Evolutionary conservation across 2,797 vertebrate genomes (phyloP).

Genomic region (Vespertilio murinus): DNA sequence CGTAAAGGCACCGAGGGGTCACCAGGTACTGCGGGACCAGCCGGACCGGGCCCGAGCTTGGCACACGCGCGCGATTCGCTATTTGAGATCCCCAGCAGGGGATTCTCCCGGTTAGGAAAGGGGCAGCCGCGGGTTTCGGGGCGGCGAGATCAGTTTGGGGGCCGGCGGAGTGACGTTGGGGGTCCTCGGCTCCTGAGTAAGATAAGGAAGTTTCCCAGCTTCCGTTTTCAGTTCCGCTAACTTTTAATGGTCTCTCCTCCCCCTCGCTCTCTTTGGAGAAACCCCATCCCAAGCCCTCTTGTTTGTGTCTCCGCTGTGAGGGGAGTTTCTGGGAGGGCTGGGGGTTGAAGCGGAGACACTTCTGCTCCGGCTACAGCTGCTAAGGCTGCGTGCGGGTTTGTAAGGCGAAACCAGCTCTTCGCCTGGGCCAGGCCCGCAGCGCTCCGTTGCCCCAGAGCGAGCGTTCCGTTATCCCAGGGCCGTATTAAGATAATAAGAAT

Average conservation of each 20-base stretch:
- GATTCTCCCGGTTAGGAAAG: not conserved
- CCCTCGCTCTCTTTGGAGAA: not conserved
- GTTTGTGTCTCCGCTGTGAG: not conserved
- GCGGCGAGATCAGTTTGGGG: not conserved
- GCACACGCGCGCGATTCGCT: not conserved
- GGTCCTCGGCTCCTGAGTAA: not conserved
- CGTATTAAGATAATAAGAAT: not conserved
- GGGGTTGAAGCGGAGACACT: not conserved
- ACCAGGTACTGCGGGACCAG: conserved; percentile 71
- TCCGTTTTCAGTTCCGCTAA: conserved; percentile 63
- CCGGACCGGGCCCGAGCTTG: not conserved
- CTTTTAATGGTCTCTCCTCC: conserved; percentile 66
- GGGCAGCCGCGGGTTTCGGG: not conserved
- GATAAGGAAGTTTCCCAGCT: conserved; percentile 36
- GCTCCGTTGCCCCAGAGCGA: not conserved
- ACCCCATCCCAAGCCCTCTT: not conserved
- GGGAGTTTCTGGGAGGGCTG: conserved; percentile 6
- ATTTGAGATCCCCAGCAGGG: not conserved
- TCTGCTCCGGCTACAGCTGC: not conserved
- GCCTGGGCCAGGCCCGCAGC: not conserved
- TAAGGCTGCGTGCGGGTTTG: not conserved
- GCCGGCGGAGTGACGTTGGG: not conserved
- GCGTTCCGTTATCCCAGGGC: not conserved
- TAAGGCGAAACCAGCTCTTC: not conserved
- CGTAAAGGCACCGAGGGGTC: conserved; percentile 61